These are phyloP conservation scores for Leuciscus waleckii DNA, from an alignment of 2,797 vertebrate genomes.

Conservation along the genomic window DNA sequence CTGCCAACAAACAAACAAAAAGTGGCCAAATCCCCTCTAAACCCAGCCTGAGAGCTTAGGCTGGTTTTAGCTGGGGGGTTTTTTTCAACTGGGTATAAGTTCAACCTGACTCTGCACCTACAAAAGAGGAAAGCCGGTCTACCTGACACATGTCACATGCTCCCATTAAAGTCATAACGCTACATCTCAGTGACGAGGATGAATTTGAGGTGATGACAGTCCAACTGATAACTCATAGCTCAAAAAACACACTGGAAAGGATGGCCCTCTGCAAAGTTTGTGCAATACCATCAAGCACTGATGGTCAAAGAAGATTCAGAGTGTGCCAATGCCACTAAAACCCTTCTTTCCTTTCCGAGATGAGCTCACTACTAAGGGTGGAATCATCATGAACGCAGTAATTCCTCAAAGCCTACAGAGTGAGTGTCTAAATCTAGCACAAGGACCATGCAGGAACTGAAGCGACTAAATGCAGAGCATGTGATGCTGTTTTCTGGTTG, in stretches of 20 bases:
- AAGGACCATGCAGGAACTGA: slow-evolving; percentile 36
- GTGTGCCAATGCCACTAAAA: too few relatives aligned
- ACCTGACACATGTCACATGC: neutral
- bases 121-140: too few relatives aligned
- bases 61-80: too few relatives aligned
- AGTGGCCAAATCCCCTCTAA: too few relatives aligned
- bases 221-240: slow-evolving; percentile 38
- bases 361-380: slow-evolving; percentile 32
- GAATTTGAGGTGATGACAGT: slow-evolving; percentile 51
- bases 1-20: too few relatives aligned
- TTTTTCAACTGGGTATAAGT: too few relatives aligned
- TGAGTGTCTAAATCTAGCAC: slow-evolving; percentile 39
- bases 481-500: slow-evolving; percentile 14
- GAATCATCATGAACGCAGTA: slow-evolving; percentile 42
- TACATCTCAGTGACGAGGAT: neutral
- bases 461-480: neutral
- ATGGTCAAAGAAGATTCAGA: too few relatives aligned
- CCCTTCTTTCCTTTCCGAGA: too few relatives aligned
- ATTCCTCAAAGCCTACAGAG: slow-evolving; percentile 32
- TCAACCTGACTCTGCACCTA: too few relatives aligned
- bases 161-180: slow-evolving; percentile 8
- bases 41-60: too few relatives aligned
- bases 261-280: too few relatives aligned
- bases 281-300: too few relatives aligned
- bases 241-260: slow-evolving; percentile 4